Evolutionary conservation across 2,797 vertebrate species (phyloP).

Genomic region (Melanotaenia pygmaea): DNA sequence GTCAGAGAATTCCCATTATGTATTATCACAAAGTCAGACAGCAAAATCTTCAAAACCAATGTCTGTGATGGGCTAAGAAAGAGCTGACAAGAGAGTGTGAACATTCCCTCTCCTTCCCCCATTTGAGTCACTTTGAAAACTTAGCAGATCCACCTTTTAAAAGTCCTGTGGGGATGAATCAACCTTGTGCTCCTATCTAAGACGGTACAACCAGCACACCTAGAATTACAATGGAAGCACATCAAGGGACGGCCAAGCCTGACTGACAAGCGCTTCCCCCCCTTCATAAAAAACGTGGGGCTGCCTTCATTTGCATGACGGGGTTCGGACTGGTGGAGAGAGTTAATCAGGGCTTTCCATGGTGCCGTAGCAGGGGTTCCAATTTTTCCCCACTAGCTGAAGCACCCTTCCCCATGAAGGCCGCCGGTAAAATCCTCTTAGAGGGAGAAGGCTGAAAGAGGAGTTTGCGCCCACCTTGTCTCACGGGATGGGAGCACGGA

Average conservation of each 20-base stretch:
- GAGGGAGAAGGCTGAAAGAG: slow-evolving; percentile 38
- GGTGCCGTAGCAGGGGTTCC: slow-evolving; percentile 54
- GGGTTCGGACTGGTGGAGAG: slow-evolving; percentile 57
- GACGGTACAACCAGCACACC: slow-evolving; percentile 71
- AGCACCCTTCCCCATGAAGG: slow-evolving; percentile 61
- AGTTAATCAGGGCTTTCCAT: slow-evolving; percentile 77
- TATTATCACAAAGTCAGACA: slow-evolving; percentile 74
- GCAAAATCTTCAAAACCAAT: slow-evolving; percentile 73
- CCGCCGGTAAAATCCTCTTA: slow-evolving; percentile 76
- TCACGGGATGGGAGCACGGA: slow-evolving; percentile 22
- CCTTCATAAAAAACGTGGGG: slow-evolving; percentile 43
- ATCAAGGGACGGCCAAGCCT: slow-evolving; percentile 80
- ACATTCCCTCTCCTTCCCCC: slow-evolving; percentile 29
- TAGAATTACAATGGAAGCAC: slow-evolving; percentile 75
- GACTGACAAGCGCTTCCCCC: slow-evolving; percentile 73
- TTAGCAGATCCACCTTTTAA: slow-evolving; percentile 76
- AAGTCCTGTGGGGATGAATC: slow-evolving; percentile 76
- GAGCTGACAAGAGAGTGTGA: slow-evolving; percentile 72
- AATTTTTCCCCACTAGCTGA: slow-evolving; percentile 32
- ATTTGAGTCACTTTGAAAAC: slow-evolving; percentile 80
- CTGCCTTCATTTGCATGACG: slow-evolving; percentile 73
- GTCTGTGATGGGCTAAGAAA: slow-evolving; percentile 74
- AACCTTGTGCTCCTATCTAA: slow-evolving; percentile 73
- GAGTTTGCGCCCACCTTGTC: slow-evolving; percentile 50
- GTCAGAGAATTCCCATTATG: slow-evolving; percentile 70